phyloP scores from a whole-genome alignment of 1,140 invertebrate species.

The Akabosia matsudoensis region DNA sequence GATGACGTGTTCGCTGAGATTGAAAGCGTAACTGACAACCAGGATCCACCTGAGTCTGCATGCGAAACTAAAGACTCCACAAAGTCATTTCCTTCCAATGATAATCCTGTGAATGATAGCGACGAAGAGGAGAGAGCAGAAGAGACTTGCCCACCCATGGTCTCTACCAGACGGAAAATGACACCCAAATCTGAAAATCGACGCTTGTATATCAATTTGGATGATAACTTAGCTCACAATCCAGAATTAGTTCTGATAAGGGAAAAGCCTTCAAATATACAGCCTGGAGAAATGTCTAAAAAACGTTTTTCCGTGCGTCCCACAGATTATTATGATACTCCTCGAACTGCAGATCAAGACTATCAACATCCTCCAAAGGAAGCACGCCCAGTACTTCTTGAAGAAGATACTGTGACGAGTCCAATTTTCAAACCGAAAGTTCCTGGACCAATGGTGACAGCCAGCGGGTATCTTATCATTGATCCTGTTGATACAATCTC shows the following conservation, averaged over 20 bases:
- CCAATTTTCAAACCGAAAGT: neutral
- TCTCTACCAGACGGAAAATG: too few species aligned
- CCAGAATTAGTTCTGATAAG: neutral
- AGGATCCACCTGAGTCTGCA: too few species aligned
- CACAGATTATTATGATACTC: slow-evolving; percentile 30
- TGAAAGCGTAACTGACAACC: too few species aligned
- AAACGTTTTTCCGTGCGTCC: neutral
- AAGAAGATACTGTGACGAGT: neutral
- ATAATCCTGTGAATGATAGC: neutral
- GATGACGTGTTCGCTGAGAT: too few species aligned
- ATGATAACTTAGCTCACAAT: neutral
- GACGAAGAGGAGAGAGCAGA: neutral
- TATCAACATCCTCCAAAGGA: slow-evolving; percentile 33
- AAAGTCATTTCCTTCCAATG: too few species aligned
- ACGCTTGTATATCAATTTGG: neutral
- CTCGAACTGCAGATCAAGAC: slow-evolving; percentile 15
- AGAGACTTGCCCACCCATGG: too few species aligned
- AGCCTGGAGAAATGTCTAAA: neutral
- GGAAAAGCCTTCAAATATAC: neutral
- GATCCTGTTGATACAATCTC: neutral
- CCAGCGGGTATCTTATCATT: slow-evolving; percentile 18
- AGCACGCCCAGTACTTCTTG: slow-evolving; percentile 24
- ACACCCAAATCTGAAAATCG: neutral
- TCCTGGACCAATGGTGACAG: neutral
- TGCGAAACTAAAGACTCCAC: too few species aligned